phyloP scores from a whole-genome alignment of 2,797 vertebrate species.

The Bovichtus variegatus region DNA sequence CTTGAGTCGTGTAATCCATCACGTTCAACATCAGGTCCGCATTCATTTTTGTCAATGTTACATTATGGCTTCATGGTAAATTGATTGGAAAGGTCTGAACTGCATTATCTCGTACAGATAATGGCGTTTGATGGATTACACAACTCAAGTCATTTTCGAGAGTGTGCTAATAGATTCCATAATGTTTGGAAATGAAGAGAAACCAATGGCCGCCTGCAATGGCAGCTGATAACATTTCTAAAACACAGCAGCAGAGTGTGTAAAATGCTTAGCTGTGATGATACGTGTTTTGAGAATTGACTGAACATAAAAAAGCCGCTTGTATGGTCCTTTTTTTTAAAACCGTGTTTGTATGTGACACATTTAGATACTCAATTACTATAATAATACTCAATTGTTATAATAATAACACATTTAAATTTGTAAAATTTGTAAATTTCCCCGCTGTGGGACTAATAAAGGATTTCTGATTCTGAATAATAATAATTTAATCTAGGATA shows the following conservation, averaged over 20 bases:
- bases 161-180: not conserved
- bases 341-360: not conserved
- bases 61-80: conserved; percentile 13
- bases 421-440: too few species aligned
- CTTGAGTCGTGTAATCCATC: conserved; percentile 19
- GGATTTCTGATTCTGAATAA: too few species aligned
- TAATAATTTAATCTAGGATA: not conserved
- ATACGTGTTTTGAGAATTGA: not conserved
- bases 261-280: not conserved
- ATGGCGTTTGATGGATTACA: conserved; percentile 6
- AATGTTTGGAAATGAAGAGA: not conserved
- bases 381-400: too few species aligned
- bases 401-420: too few species aligned
- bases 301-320: not conserved
- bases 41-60: conserved; percentile 16
- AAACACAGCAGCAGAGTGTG: not conserved
- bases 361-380: not conserved
- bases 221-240: not conserved
- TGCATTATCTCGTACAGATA: conserved; percentile 8
- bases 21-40: conserved; percentile 3
- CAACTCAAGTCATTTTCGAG: not conserved
- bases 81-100: conserved; percentile 1
- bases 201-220: not conserved
- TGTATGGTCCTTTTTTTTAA: not conserved
- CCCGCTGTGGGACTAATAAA: not conserved